phyloP scores from a whole-genome alignment of 2,113 vertebrate genomes.

The Gymnobelideus leadbeateri region DNA sequence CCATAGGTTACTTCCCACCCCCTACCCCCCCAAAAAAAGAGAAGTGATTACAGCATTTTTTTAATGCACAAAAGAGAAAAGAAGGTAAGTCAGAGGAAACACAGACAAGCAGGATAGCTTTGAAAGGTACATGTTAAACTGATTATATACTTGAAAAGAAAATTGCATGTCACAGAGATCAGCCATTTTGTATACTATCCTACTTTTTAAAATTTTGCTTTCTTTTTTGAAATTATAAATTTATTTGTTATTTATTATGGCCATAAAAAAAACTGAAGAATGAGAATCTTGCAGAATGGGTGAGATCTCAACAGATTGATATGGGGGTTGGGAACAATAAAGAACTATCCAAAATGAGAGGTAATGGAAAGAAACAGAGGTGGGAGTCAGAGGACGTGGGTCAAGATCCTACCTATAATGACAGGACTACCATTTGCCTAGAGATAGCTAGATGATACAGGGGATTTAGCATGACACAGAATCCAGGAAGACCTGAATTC shows the following conservation, averaged over 20 bases:
- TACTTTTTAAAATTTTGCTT: neutral
- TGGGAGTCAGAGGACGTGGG: neutral
- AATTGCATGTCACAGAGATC: neutral
- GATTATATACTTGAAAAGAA: neutral
- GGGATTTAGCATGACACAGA: neutral
- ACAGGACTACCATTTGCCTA: neutral
- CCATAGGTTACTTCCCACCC: neutral
- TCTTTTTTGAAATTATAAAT: neutral
- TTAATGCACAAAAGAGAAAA: neutral
- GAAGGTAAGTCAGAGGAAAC: neutral
- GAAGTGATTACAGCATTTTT: neutral
- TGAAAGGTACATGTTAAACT: neutral
- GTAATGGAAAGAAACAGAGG: neutral
- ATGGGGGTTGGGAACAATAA: neutral
- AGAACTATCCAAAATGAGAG: neutral
- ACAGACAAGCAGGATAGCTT: neutral
- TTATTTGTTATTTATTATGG: neutral
- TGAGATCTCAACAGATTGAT: neutral
- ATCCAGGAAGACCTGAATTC: neutral
- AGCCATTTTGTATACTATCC: neutral
- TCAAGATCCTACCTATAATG: neutral
- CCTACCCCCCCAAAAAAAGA: neutral
- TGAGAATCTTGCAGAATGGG: neutral
- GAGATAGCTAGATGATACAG: neutral
- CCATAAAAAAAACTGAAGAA: neutral